phyloP scores from a whole-genome alignment of 2,113 vertebrate genomes.

The Acanthochromis polyacanthus region DNA sequence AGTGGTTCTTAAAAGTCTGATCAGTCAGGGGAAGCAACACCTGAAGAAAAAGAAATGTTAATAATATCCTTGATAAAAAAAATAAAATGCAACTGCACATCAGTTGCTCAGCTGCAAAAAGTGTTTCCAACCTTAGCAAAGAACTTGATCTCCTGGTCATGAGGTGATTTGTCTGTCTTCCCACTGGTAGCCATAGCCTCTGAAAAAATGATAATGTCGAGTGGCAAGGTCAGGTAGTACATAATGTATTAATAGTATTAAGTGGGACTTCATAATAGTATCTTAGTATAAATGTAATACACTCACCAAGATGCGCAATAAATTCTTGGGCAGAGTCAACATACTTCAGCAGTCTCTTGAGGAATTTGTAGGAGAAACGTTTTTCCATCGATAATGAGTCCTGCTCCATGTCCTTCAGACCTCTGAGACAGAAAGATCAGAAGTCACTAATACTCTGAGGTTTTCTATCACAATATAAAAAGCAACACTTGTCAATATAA shows the following conservation, averaged over 20 bases:
- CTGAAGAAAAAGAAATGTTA: conserved; percentile 71
- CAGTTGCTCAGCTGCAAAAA: not conserved
- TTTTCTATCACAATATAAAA: not conserved
- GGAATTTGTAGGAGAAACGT: conserved; percentile 94
- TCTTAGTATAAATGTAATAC: not conserved
- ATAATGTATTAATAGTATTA: not conserved
- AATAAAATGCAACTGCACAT: not conserved
- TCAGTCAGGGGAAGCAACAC: conserved; percentile 94
- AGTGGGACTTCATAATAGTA: not conserved
- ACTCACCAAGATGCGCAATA: conserved; percentile 95
- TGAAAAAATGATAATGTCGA: conserved; percentile 66
- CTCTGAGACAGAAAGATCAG: conserved; percentile 77
- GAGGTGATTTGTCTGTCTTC: conserved; percentile 96
- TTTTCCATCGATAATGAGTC: conserved; percentile 97
- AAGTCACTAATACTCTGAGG: not conserved
- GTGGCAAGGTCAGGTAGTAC: not conserved
- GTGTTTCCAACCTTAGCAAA: conserved; percentile 93
- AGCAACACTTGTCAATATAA: not conserved
- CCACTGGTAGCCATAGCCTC: conserved; percentile 97
- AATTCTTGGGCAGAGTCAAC: conserved; percentile 98
- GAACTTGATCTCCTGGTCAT: conserved; percentile 98
- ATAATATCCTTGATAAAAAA: not conserved
- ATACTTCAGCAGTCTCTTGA: conserved; percentile 94
- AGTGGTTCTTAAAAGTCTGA: conserved; percentile 97
- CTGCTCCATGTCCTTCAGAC: conserved; percentile 90